Percentiles rank a stretch among this genome's conserved stretches.
Evolutionary conservation across 1,140 invertebrate species (phyloP).

Genomic region (Cyclina sinensis): DNA sequence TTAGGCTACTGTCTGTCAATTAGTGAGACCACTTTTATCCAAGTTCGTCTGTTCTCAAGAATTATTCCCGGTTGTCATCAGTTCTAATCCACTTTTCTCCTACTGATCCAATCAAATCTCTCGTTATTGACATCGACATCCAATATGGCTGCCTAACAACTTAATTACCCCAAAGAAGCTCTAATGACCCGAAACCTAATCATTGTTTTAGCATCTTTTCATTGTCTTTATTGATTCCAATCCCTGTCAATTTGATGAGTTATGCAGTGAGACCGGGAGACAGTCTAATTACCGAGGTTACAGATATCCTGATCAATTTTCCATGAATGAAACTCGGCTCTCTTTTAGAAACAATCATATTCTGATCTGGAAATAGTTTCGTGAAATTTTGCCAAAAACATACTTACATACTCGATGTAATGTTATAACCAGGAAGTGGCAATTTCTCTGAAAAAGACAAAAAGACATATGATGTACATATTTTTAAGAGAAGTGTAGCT

Average conservation of each 20-base stretch:
- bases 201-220: slow-evolving; percentile 70
- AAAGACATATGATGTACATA: no score
- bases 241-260: slow-evolving; percentile 53
- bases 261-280: slow-evolving; percentile 8
- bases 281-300: slow-evolving; percentile 34
- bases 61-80: not conserved
- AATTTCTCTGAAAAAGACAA: no score
- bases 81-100: slow-evolving; percentile 39
- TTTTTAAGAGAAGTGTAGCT: no score
- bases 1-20: not conserved
- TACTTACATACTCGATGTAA: no score
- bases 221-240: slow-evolving; percentile 64
- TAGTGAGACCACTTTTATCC: not conserved
- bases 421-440: no score
- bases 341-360: slow-evolving; percentile 36
- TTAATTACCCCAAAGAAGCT: slow-evolving; percentile 61
- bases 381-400: no score
- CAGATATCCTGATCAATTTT: slow-evolving; percentile 40
- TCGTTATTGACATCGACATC: slow-evolving; percentile 47
- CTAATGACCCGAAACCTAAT: slow-evolving; percentile 64
- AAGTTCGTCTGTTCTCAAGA: not conserved
- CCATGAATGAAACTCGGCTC: not conserved
- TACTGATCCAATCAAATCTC: slow-evolving; percentile 56
- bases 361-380: not conserved
- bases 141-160: slow-evolving; percentile 55